These are phyloP conservation scores for Bryconaethiops microstoma DNA, from an alignment of 2,797 vertebrate species.

Conservation along the genomic window DNA sequence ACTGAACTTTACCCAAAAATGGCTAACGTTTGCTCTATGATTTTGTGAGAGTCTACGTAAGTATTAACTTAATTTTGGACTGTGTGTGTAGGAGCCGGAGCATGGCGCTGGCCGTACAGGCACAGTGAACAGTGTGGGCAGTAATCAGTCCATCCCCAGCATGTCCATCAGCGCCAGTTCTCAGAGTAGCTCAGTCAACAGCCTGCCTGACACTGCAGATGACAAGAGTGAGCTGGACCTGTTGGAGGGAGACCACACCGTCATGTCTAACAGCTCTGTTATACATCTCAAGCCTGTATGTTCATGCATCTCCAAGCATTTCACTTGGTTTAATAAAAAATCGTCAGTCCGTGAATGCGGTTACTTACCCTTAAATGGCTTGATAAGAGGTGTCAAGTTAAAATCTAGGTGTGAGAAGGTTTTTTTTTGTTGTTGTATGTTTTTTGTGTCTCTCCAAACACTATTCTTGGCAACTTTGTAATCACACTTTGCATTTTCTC, in stretches of 20 bases:
- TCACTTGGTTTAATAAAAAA: background rate
- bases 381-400: too few species aligned
- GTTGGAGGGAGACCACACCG: constrained; percentile 97
- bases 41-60: background rate
- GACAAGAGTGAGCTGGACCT: constrained; percentile 96
- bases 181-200: constrained; percentile 99
- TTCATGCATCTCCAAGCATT: constrained; percentile 9
- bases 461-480: too few species aligned
- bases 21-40: background rate
- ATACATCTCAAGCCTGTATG: constrained; percentile 92
- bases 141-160: constrained; percentile 98
- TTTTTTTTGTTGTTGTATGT: too few species aligned
- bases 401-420: too few species aligned
- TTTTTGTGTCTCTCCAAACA: too few species aligned
- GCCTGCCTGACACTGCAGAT: constrained; percentile 94
- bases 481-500: too few species aligned
- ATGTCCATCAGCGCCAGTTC: constrained; percentile 99
- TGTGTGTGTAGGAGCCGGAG: constrained; percentile 84
- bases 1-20: background rate
- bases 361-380: too few species aligned
- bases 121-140: constrained; percentile 97
- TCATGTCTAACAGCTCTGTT: constrained; percentile 99
- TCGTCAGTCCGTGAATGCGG: too few species aligned
- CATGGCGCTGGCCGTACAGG: constrained; percentile 89
- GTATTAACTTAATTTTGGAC: background rate